These are phyloP conservation scores for Cryptops parisi DNA, from an alignment of 2,888 invertebrate genomes.

Conservation along the genomic window DNA sequence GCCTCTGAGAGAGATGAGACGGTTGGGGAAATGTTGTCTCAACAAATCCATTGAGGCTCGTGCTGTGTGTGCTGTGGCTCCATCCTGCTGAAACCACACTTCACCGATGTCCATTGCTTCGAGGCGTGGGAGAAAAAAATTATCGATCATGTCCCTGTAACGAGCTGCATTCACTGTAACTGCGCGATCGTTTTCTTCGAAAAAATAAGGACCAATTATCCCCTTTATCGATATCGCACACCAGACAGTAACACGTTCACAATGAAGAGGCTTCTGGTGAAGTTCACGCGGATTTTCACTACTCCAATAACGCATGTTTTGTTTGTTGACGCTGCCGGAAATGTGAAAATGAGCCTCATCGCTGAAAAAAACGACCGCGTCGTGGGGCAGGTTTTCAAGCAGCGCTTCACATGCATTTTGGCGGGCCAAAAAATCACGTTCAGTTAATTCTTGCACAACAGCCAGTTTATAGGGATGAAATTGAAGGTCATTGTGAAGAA, in stretches of 20 bases:
- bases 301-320: too few species aligned
- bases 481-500: constrained; percentile 2
- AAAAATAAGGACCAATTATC: neutral
- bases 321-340: too few species aligned
- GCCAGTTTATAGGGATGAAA: constrained; percentile 13
- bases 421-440: too few species aligned
- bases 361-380: too few species aligned
- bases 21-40: neutral
- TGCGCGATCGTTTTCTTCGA: neutral
- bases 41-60: neutral
- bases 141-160: neutral
- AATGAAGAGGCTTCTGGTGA: neutral
- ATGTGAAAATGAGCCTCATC: too few species aligned
- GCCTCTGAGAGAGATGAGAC: too few species aligned
- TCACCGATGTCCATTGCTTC: neutral
- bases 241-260: neutral
- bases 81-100: neutral
- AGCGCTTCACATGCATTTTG: too few species aligned
- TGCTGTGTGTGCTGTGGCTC: too few species aligned
- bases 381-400: too few species aligned
- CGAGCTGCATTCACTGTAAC: neutral
- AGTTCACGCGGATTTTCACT: too few species aligned
- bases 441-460: constrained; percentile 3
- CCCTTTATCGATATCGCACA: neutral
- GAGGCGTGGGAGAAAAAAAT: neutral